phyloP scores from a whole-genome alignment of 2,113 vertebrate genomes.

The Isichthys henryi region DNA sequence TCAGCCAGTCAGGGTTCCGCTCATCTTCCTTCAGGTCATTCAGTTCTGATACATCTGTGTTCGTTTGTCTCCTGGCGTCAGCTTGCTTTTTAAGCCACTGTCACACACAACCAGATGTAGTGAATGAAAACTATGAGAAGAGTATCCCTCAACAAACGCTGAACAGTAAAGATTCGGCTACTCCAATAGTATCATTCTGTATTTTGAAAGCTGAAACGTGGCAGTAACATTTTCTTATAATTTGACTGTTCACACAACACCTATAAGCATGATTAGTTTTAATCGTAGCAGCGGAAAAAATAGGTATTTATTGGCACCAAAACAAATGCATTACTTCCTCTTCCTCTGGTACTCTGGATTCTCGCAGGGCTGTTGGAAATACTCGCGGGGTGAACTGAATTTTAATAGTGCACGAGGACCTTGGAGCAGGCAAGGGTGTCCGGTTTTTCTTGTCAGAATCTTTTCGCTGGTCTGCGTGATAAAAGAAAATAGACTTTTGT shows the following conservation, averaged over 20 bases:
- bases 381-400: conserved; percentile 77
- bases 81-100: conserved; percentile 89
- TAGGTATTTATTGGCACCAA: neutral
- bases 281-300: neutral
- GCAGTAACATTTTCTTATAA: neutral
- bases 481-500: conserved; percentile 45
- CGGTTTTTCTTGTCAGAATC: conserved; percentile 46
- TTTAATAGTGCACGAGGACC: conserved; percentile 64
- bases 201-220: neutral
- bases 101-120: neutral
- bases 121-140: neutral
- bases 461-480: conserved; percentile 32
- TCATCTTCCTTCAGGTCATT: conserved; percentile 79
- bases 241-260: neutral
- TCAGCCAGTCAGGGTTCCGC: conserved; percentile 85
- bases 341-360: conserved; percentile 75
- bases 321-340: conserved; percentile 69
- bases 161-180: neutral
- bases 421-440: conserved; percentile 62
- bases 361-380: conserved; percentile 84
- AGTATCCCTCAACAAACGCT: neutral
- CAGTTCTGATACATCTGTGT: conserved; percentile 63
- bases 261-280: neutral
- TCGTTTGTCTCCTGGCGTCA: conserved; percentile 61
- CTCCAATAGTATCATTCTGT: neutral